Evolutionary conservation across 1,140 invertebrate genomes (phyloP), one percentile per base, ranked within the genome.

Genomic region (Tetramorium alpestre): DNA sequence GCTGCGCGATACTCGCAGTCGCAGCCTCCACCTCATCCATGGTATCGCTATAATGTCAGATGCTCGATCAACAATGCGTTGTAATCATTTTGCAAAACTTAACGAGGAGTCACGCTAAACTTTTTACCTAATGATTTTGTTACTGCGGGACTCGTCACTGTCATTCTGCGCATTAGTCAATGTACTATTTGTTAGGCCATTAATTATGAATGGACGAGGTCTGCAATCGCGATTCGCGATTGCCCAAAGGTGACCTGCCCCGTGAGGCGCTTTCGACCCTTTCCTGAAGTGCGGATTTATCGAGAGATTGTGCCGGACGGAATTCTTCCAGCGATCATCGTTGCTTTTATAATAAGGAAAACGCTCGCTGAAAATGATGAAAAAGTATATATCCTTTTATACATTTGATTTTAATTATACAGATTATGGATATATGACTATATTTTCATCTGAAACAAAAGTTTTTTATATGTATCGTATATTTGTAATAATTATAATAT

Each of bases 291-390:
- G 98, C 0, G 98, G 98, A 94, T 98, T 98, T 92, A 98, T 98
- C 2, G 98, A 98, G 18, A 98, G 95, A 95, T 98, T 98, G 93
- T 98, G 98, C 80, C 98, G 95, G 0, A 98, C 98, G 0, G 98
- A 98, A 94, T 98, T 98, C 93, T 98, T 98, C 98, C 98, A 98
- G 88, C 98, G 96, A 89, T 98, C 98, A 86, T 98, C 98, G 90
- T 98, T 97, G 51, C 97, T 97, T 93, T 98, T 98, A 94, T 98
- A 98, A 91, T 97, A 98, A 0, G 98, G 98, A 95, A 98, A 98
- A 81, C 97, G 97, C 90, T 98, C 97, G 6, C 98, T 98, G 95
- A 94, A 96, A 94, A 93, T 65, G 70, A 90, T 2, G n/a, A 28
- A 62, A 54, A 86, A 25, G 25, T 25, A 51, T 44, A 0, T 33